Base-by-base conservation (phyloP, 1,140 invertebrate genomes). In the Aporrectodea caliginosa region DNA sequence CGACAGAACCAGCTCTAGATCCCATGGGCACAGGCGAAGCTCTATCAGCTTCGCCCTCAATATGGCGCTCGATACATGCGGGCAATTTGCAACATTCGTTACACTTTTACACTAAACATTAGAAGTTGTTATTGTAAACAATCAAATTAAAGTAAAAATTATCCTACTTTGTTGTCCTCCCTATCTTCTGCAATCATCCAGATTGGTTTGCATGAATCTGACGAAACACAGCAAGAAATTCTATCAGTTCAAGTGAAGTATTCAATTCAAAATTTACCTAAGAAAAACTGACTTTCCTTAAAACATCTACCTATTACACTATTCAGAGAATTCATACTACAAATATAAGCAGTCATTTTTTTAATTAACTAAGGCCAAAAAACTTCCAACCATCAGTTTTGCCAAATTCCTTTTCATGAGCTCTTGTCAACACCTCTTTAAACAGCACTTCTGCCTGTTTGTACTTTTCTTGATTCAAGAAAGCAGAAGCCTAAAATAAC, bases 131-230 rank as follows among this genome's bases (percentile, higher is more conserved):
- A 27, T 72, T 29, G 27, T 27, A 72, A 27, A 72, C 70, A 14
- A 27, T 72, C n/a, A 72, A 29, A 31, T 27, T 27, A 31, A 29
- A 31, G 27, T 72, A 27, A 14, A 29, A 72, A 72, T 72, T 31
- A 76, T 29, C 75, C 33, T 35, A 81, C 81, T 73, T 82, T 82
- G 76, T 75, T 81, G 29, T 97, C 95, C 88, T 98, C 97, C 30
- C 97, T 90, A 85, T 99, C 98, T 88, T 99, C 98, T 1, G 98
- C 98, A 82, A 99, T 95, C 92, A 98, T 96, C 98, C 98, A 99
- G 86, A 99, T 99, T 2, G 97, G 96, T 90, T 99, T 99, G 90
- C 99, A 99, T 86, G 98, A 95, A 81, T 93, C 93, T 94, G 88
- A 73, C 84, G 95, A 74, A 32, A 27, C n/a, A n/a, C n/a, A n/a